Conservation (phyloP, 2,113 vertebrate genomes). For the Larimichthys crocea region DNA sequence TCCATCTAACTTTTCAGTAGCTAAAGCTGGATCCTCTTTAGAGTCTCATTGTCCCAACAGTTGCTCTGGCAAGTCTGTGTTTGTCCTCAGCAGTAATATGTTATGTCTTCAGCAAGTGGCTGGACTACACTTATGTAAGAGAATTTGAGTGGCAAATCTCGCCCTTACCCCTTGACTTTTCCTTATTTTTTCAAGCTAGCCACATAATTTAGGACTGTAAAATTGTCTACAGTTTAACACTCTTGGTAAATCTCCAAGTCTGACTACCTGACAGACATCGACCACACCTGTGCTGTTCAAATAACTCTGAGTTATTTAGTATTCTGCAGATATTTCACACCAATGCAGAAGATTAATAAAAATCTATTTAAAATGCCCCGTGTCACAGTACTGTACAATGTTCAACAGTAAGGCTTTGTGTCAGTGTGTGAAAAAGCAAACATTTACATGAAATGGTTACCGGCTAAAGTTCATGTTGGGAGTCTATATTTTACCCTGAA, state of each 20-base stretch:
- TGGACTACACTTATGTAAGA: constrained; percentile 27
- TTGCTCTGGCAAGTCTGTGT: constrained; percentile 26
- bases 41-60: constrained; percentile 26
- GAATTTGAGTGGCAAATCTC: constrained; percentile 60
- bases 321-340: constrained; percentile 62
- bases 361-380: constrained; percentile 41
- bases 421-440: constrained; percentile 60
- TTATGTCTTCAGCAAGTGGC: constrained; percentile 70
- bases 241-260: constrained; percentile 74
- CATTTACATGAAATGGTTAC: constrained; percentile 43
- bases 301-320: constrained; percentile 64
- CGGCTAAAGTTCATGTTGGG: constrained; percentile 39
- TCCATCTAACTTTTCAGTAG: constrained; percentile 26
- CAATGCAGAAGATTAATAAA: constrained; percentile 50
- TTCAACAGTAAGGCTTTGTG: constrained; percentile 67
- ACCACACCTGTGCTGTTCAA: constrained; percentile 75
- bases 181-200: constrained; percentile 64
- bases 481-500: constrained; percentile 35
- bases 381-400: constrained; percentile 27
- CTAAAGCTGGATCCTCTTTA: constrained; percentile 8
- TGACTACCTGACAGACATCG: constrained; percentile 64
- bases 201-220: constrained; percentile 72
- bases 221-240: constrained; percentile 72
- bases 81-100: constrained; percentile 65
- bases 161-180: constrained; percentile 51